Evolutionary conservation across 1,140 invertebrate species (phyloP), one percentile per base, ranked within the genome.

Genomic region (Battus philenor): DNA sequence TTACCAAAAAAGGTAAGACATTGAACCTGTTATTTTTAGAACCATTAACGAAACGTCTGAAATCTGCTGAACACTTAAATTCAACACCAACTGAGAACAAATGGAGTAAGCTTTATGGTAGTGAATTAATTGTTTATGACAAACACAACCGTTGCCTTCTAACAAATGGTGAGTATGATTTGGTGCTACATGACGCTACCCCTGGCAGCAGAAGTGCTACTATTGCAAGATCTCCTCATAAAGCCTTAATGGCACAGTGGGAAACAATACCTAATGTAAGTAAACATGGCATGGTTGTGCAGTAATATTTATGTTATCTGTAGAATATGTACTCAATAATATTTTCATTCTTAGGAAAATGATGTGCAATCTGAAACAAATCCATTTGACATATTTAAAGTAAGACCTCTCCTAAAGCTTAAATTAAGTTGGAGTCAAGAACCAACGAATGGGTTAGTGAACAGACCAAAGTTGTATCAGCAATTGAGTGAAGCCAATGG

Each of bases 111-210:
- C 74, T 93, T 2, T 95, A 92, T 69, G 93, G 93, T 17, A 93
- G 94, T 30, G 95, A 97, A 76, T 83, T 98, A 9, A 92, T 95
- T 29, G 90, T 98, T 10, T 97, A 95, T 73, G 96, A 98, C 68
- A 95, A 96, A 74, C 92, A 96, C 54, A 95, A 93, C 68, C 90
- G 93, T 4, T 97, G 95, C 71, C 87, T 94, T 15, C 86, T 98
- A 2, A 92, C 90, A 0, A 94, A 96, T 63, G 96, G 95, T 1
- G 94, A 97, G 73, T 98, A 98, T 83, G 94, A 97, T 72, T 83
- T 97, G 27, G 91, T 93, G 33, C 72, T 97, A 44, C 91, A 94
- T 59, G 93, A 95, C 68, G 87, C 92, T 2, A 87, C 89, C 26
- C 88, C 88, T 9, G 69, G 69, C 1, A 68, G 70, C 1, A 46